Percentiles rank a stretch among this genome's conserved stretches.
Conservation (phyloP, 2,888 invertebrate genomes). For the Lycaena phlaeas region DNA sequence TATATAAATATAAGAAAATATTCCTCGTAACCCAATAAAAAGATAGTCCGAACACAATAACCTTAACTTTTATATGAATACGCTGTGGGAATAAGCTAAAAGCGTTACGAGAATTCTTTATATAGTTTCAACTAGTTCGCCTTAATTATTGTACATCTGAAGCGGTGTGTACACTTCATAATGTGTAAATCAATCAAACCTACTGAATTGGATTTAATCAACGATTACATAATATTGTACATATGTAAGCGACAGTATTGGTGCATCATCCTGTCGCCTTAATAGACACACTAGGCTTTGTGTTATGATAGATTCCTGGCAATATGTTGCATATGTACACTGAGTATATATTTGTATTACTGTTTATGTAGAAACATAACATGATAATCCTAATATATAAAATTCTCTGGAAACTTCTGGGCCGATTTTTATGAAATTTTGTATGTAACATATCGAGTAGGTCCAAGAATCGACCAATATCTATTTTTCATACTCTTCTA, state of each 20-base stretch:
- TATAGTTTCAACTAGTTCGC: background rate
- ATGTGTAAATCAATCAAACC: slow-evolving; percentile 11
- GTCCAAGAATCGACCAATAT: too few relatives aligned
- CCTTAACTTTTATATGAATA: too few relatives aligned
- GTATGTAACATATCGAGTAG: too few relatives aligned
- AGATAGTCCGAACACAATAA: too few relatives aligned
- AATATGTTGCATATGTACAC: background rate
- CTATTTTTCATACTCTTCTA: too few relatives aligned
- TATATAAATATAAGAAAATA: slow-evolving; percentile 1
- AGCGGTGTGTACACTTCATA: slow-evolving; percentile 7
- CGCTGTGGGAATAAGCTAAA: too few relatives aligned
- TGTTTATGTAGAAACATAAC: too few relatives aligned
- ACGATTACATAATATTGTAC: slow-evolving; percentile 8
- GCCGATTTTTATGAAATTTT: too few relatives aligned
- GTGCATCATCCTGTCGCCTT: background rate
- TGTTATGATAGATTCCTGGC: background rate
- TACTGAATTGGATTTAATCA: slow-evolving; percentile 11
- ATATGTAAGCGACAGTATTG: background rate
- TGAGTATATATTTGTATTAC: background rate
- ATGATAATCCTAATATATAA: too few relatives aligned
- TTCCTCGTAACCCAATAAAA: too few relatives aligned
- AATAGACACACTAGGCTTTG: background rate
- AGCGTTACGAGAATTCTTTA: too few relatives aligned
- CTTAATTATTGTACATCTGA: background rate
- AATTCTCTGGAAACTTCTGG: too few relatives aligned